Evolutionary conservation across 64 coral and sea anemone species (phyloP), one percentile per base, ranked within the genome.

Genomic region (Pachyseris speciosa): DNA sequence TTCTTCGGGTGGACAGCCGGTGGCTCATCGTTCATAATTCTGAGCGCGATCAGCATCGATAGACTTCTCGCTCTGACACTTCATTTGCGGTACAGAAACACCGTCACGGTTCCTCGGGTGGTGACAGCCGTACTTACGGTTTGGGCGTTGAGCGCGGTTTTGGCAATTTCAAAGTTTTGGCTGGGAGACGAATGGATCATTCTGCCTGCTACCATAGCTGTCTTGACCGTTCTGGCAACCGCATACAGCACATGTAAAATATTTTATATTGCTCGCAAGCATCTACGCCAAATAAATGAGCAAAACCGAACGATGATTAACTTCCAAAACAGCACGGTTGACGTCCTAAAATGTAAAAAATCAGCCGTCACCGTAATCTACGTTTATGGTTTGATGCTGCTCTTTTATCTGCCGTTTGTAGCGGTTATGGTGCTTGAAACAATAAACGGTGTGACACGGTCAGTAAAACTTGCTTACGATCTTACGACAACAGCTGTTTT

Each of bases 81-180:
- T 27, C 89, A 91, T 49, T 37, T 91, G 30, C 77, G 78, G 44
- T 91, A 91, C 49, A 70, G 45, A 28, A 58, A 9, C 9, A 61
- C 74, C 11, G 66, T 84, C 19, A 91, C 89, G 2, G 28, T 32
- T 27, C 66, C 32, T 13, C 27, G 49, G 34, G 22, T 75, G 12
- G 1, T 37, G 3, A 22, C 9, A 1, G 9, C 34, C 0, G 32
- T 59, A 9, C 2, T 84, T 4, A 10, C n/a, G 4, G 37, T 67
- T 15, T 84, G 89, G 78, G 8, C 60, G 2, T 7, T 74, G 20
- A 6, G 13, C 3, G 38, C 47, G 11, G 11, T 44, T 26, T 28
- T 67, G 24, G 34, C 26, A 9, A 36, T 78, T 16, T 80, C 75
- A 4, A 53, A 80, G 17, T 49, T 78, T 33, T 67, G 74, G 72